Evolutionary conservation across 2,113 vertebrate genomes (phyloP).

Genomic region (Fulica atra): DNA sequence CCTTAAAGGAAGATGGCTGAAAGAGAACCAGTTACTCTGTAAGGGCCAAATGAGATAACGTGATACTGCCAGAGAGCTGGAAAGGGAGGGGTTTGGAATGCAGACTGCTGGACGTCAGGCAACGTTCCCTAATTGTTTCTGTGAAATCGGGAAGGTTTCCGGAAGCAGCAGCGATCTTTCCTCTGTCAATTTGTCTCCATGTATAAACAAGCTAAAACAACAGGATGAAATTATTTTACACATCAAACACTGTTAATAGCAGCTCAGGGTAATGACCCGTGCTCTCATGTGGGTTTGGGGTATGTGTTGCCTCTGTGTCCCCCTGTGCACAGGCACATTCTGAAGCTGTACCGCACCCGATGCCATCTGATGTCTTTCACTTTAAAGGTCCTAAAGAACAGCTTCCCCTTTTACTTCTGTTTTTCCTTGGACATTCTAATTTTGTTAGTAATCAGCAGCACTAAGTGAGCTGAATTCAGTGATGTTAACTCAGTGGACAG

Average conservation of each 20-base stretch:
- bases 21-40: background rate
- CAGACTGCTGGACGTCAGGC: background rate
- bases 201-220: background rate
- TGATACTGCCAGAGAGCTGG: background rate
- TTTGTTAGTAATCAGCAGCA: background rate
- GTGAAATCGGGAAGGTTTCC: background rate
- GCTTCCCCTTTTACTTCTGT: background rate
- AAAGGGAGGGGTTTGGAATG: background rate
- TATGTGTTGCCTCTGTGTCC: background rate
- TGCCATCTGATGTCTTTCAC: background rate
- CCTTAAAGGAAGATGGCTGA: background rate
- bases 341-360: too few species aligned
- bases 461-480: background rate
- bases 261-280: background rate
- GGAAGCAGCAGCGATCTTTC: background rate
- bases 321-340: background rate
- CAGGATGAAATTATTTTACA: background rate
- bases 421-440: background rate
- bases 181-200: background rate
- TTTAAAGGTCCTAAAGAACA: background rate
- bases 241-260: background rate
- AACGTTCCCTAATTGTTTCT: background rate
- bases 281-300: accelerated
- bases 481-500: background rate
- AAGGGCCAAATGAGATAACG: background rate